Percentiles rank a stretch among this genome's conserved stretches.
phyloP scores from a whole-genome alignment of 2,888 invertebrate genomes.

The Meta bourneti region DNA sequence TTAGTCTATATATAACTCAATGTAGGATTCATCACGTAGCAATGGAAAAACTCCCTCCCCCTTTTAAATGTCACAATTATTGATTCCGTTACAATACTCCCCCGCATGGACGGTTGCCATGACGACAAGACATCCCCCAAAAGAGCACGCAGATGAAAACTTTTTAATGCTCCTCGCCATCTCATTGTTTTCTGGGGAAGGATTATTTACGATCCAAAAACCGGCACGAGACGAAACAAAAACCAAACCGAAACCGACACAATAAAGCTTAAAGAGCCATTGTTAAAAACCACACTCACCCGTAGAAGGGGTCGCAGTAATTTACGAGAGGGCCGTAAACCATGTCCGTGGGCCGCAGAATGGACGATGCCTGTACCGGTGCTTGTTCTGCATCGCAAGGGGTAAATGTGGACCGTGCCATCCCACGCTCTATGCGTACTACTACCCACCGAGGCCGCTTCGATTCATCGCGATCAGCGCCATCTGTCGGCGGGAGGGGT shows the following conservation, averaged over 20 bases:
- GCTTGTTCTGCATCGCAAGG: constrained; percentile 23
- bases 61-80: constrained; percentile 73
- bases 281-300: constrained; percentile 45
- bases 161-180: constrained; percentile 46
- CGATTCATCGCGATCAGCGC: constrained; percentile 69
- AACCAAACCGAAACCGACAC: constrained; percentile 22
- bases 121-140: constrained; percentile 49
- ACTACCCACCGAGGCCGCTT: constrained; percentile 48
- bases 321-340: constrained; percentile 60
- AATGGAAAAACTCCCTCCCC: not conserved
- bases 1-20: not conserved
- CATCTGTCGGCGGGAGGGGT: constrained; percentile 63
- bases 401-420: constrained; percentile 23
- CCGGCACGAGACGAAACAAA: not conserved
- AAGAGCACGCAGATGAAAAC: constrained; percentile 64
- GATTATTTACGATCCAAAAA: constrained; percentile 35
- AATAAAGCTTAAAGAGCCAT: constrained; percentile 18
- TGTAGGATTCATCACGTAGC: not conserved
- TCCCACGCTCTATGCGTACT: constrained; percentile 33
- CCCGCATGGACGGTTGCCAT: constrained; percentile 70
- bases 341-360: constrained; percentile 33
- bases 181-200: constrained; percentile 48
- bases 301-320: constrained; percentile 23
- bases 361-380: constrained; percentile 50
- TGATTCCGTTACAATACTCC: constrained; percentile 67